Base-by-base conservation (phyloP, 1,140 invertebrate species). In the Brachionus manjavacas region DNA sequence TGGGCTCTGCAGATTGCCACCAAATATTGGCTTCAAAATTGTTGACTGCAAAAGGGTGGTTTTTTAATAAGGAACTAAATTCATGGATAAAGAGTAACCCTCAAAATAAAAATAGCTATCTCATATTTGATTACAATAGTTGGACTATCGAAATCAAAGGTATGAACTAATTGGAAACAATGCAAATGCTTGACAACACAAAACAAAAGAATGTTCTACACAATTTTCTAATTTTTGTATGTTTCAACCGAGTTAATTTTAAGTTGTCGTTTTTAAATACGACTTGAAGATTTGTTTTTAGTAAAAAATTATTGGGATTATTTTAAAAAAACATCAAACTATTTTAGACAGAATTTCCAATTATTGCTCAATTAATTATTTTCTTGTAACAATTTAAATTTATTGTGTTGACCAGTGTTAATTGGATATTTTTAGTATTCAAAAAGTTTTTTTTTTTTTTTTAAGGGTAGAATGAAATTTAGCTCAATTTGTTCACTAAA, bases 21-120 rank as follows among this genome's bases (percentile, higher is more conserved):
- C 76, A 80, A 80, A 8, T 80, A 2, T 7, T 60, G n/a, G 76
- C 76, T 9, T n/a, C 25, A 35, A 80, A 49, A 35, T 52, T 80
- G 20, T n/a, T 80, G 41, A 80, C 23, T n/a, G 23, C 49, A 2
- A 55, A 20, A 80, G 55, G 55, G 9, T 80, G 76, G 76, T 3
- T 55, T 64, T 80, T 60, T 28, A 52, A 80, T 49, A 80, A 52
- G 14, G 76, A 80, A 31, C 20, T 80, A 31, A 80, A 80, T 31
- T 20, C 49, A 55, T 80, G 76, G 76, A 16, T 80, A 2, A 80
- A 64, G 49, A 35, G 52, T 39, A 39, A 52, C 8, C 25, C 16
- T 16, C 43, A 35, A 80, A 46, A 60, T 35, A 39, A 20, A 52
- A 52, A 12, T 1, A 64, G 55, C 11, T 80, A 55, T 52, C n/a